Conservation (phyloP, 2,797 vertebrate species). For the Hemitrygon akajei region DNA sequence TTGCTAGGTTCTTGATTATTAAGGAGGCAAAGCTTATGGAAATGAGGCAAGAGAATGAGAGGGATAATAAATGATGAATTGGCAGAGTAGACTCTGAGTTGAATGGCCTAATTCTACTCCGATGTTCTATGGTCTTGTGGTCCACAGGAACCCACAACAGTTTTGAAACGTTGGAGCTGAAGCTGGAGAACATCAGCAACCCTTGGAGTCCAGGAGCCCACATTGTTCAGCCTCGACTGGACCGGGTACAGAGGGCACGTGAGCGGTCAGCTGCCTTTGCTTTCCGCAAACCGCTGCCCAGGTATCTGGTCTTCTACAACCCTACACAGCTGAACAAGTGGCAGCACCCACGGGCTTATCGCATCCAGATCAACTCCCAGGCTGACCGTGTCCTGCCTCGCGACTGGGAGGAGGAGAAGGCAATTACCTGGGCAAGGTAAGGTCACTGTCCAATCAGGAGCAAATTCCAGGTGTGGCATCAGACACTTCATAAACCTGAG, state of each 20-base stretch:
- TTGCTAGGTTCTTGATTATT: too few species aligned
- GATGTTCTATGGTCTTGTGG: too few species aligned
- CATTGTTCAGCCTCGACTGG: slow-evolving; percentile 67
- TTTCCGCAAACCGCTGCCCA: slow-evolving; percentile 65
- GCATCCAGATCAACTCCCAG: slow-evolving; percentile 80
- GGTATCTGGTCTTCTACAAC: slow-evolving; percentile 74
- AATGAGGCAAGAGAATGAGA: too few species aligned
- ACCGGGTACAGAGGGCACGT: slow-evolving; percentile 47
- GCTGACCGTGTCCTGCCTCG: slow-evolving; percentile 69
- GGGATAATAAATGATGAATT: too few species aligned
- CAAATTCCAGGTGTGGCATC: neutral
- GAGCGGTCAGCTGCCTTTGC: slow-evolving; percentile 77
- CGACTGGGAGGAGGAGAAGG: slow-evolving; percentile 71
- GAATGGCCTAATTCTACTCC: too few species aligned
- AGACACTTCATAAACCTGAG: too few species aligned
- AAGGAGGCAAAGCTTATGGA: too few species aligned
- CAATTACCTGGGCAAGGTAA: slow-evolving; percentile 81
- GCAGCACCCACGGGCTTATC: slow-evolving; percentile 74
- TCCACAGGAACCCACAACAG: slow-evolving; percentile 71
- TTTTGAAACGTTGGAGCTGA: slow-evolving; percentile 70
- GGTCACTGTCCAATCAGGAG: neutral
- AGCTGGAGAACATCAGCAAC: slow-evolving; percentile 78
- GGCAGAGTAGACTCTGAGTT: too few species aligned
- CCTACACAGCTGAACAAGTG: slow-evolving; percentile 67
- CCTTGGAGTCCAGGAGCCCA: slow-evolving; percentile 73